Evolutionary conservation across 2,888 invertebrate genomes (phyloP), one percentile per base, ranked within the genome.

Genomic region (Ramazzottius varieornatus): DNA sequence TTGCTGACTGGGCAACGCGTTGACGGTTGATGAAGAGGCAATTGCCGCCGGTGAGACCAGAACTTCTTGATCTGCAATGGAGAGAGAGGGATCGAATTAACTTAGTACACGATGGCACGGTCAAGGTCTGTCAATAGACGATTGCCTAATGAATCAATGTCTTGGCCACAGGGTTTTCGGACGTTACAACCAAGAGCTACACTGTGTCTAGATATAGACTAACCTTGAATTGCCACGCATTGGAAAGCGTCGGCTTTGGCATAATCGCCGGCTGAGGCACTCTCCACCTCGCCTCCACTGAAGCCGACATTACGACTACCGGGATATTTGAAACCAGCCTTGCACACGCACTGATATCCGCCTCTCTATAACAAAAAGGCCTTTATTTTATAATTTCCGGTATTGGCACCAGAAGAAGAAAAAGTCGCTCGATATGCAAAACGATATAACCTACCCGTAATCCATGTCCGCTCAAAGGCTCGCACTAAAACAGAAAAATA

Each of bases 41-140:
- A 54, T 8, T n/a, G 54, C 29, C 20, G 54, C 54, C 54, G 54
- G 54, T 24, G 54, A 54, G 54, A 54, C 24, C n/a, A 54, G 29
- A 54, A 54, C 54, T 54, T 54, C 54, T 54, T 54, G 54, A 29
- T 54, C 54, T 54, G 24, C 4, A 54, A 54, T 4, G 29, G 29
- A 54, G n/a, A 54, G 29, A 29, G 8, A 54, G 54, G 29, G 29
- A 24, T 4, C 8, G 4, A 29, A n/a, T 29, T 8, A 29, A 54
- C 8, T 54, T 24, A 4, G 4, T n/a, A 29, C 54, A 24, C 29
- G 20, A 40, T 29, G 29, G 8, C 54, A n/a, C n/a, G n/a, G n/a
- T 54, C 54, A 54, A 54, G 54, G 54, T 54, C 54, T 54, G 54
- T 54, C 54, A 54, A 54, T 24, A 54, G n/a, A n/a, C n/a, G n/a